These are phyloP conservation scores for Brienomyrus longianalis DNA, from an alignment of 2,113 vertebrate species.

Conservation along the genomic window DNA sequence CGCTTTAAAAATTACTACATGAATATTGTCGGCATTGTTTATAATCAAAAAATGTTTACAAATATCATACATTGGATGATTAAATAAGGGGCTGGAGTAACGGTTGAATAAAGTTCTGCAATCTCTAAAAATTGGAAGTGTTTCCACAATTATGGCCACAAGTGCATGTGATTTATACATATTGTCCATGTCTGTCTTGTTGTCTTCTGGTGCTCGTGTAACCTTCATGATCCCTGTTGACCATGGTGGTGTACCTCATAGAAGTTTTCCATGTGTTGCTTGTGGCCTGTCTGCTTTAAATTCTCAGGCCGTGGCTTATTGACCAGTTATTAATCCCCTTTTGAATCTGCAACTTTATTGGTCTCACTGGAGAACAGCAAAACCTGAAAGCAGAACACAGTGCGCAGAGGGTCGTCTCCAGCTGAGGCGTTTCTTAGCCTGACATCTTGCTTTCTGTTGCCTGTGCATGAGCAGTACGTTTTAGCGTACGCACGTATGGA, in stretches of 20 bases:
- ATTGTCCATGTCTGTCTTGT: neutral
- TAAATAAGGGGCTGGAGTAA: neutral
- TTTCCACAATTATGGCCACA: too few relatives aligned
- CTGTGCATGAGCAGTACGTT: neutral
- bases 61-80: neutral
- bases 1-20: neutral
- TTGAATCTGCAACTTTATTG: neutral
- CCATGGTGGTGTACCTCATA: neutral
- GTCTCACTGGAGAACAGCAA: neutral
- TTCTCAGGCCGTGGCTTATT: neutral
- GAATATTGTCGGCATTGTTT: neutral
- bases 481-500: neutral
- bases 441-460: neutral
- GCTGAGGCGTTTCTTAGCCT: neutral
- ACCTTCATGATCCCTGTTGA: neutral
- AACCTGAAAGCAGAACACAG: neutral
- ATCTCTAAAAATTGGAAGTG: neutral
- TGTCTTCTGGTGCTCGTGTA: neutral
- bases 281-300: neutral
- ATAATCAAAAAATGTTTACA: neutral
- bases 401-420: neutral
- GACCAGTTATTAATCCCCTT: neutral
- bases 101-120: neutral
- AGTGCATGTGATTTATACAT: neutral
- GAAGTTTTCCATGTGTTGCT: neutral